These are phyloP conservation scores for Indri indri DNA, from an alignment of 2,113 vertebrate species.

Conservation along the genomic window DNA sequence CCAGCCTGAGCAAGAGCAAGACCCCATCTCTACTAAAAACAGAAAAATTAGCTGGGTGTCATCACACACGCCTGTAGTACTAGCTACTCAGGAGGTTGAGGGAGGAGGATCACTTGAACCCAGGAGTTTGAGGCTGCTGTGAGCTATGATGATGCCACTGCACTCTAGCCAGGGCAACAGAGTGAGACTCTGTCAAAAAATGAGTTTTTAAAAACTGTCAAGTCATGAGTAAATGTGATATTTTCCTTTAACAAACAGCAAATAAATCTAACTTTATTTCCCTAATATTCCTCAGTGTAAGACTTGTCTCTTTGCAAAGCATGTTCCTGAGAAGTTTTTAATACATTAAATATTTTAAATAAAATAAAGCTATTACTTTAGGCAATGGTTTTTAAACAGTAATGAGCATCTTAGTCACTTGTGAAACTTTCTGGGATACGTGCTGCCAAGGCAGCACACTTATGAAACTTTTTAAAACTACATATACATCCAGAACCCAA, in stretches of 20 bases:
- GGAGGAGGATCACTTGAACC: too few relatives aligned
- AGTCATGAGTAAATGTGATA: not conserved
- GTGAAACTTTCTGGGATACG: not conserved
- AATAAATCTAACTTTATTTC: slow-evolving; percentile 16
- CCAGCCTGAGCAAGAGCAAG: too few relatives aligned
- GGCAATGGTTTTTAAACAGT: slow-evolving; percentile 1
- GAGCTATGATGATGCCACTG: too few relatives aligned
- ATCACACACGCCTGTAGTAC: too few relatives aligned
- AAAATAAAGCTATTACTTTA: not conserved
- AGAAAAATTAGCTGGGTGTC: not conserved
- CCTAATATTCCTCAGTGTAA: not conserved
- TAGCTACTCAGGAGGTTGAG: too few relatives aligned
- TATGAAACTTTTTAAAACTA: not conserved
- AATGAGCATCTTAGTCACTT: not conserved
- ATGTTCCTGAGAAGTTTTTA: not conserved
- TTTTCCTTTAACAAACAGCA: slow-evolving; percentile 3
- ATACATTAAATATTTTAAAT: slow-evolving; percentile 1
- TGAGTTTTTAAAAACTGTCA: not conserved
- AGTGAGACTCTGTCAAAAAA: too few relatives aligned
- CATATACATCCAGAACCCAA: not conserved
- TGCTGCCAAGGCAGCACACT: not conserved
- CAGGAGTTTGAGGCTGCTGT: too few relatives aligned
- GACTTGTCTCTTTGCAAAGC: not conserved
- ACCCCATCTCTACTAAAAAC: too few relatives aligned
- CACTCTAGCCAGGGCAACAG: too few relatives aligned